Percentiles rank a stretch among this genome's conserved stretches.
These are phyloP conservation scores for Eupleurogrammus muticus DNA, from an alignment of 2,797 vertebrate species.

Conservation along the genomic window DNA sequence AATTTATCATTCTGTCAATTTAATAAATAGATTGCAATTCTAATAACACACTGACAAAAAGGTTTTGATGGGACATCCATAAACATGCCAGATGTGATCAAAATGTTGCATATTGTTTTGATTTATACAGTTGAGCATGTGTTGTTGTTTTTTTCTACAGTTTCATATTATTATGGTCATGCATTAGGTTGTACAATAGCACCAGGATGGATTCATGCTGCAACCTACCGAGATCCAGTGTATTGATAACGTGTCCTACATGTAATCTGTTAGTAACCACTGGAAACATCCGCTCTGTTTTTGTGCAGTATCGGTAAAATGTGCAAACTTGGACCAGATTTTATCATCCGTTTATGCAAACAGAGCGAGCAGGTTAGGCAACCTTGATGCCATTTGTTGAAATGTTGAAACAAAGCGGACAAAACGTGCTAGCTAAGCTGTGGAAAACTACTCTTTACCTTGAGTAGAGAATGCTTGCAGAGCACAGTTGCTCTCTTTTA, in stretches of 20 bases:
- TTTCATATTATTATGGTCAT: slow-evolving; percentile 2
- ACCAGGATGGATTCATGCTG: slow-evolving; percentile 5
- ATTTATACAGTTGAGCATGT: neutral
- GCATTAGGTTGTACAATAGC: slow-evolving; percentile 5
- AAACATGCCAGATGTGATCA: neutral
- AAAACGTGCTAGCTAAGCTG: neutral
- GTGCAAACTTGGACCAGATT: slow-evolving; percentile 7
- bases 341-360: slow-evolving; percentile 13
- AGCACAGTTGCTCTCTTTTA: neutral
- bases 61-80: neutral
- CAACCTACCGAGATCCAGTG: slow-evolving; percentile 57
- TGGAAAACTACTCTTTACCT: neutral
- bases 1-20: neutral
- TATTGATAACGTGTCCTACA: slow-evolving; percentile 42
- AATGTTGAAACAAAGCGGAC: neutral
- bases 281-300: slow-evolving; percentile 30
- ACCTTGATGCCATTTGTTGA: neutral
- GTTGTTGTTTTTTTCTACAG: neutral
- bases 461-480: neutral
- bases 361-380: neutral
- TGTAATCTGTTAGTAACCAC: slow-evolving; percentile 43
- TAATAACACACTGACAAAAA: neutral
- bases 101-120: neutral
- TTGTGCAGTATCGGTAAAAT: slow-evolving; percentile 17
- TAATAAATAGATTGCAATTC: neutral